phyloP scores from a whole-genome alignment of 2,888 invertebrate species.

The Acanthosepion esculentum region DNA sequence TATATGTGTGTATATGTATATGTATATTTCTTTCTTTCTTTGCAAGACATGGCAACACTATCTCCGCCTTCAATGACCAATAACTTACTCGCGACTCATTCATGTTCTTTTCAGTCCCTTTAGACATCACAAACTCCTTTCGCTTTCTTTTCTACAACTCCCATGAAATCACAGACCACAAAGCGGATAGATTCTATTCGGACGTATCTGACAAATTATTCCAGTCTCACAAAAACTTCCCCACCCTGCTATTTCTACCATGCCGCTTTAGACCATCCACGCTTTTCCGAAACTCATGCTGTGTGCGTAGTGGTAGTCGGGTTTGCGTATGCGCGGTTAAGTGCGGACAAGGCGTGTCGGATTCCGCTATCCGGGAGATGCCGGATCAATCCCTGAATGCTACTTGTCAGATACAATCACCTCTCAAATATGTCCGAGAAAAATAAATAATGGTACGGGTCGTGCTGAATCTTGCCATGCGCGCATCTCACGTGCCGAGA shows the following conservation, averaged over 20 bases:
- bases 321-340: not conserved
- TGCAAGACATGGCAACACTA: not conserved
- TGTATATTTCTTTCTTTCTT: not conserved
- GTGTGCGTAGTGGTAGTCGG: too few species aligned
- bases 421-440: slow-evolving; percentile 6
- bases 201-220: not conserved
- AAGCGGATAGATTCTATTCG: not conserved
- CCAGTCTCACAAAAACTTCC: not conserved
- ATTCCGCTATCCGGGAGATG: not conserved
- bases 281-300: too few species aligned
- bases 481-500: not conserved
- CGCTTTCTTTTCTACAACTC: not conserved
- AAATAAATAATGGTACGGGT: not conserved
- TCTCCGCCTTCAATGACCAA: not conserved
- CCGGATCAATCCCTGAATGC: not conserved
- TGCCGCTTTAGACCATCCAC: too few species aligned
- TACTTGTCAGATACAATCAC: slow-evolving; percentile 8
- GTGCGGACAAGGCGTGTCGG: not conserved
- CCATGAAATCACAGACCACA: not conserved
- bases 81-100: not conserved
- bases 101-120: not conserved
- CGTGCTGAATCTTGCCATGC: not conserved
- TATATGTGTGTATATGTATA: too few species aligned
- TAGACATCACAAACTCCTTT: not conserved
- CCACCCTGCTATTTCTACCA: too few species aligned